phyloP scores from a whole-genome alignment of 1,140 invertebrate species.

The Geopemphigus sp. region DNA sequence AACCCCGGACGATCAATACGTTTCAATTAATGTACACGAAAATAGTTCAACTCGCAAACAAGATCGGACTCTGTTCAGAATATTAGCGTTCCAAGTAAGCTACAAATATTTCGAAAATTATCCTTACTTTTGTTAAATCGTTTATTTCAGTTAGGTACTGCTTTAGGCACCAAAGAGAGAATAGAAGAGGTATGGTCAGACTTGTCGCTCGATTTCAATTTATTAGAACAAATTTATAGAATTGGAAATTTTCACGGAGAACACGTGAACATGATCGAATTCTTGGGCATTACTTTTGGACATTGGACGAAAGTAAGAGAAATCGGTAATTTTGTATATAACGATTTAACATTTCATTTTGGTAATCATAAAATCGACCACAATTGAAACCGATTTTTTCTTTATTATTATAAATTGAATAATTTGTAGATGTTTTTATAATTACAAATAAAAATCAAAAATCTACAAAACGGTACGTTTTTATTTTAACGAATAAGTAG shows the following conservation, averaged over 20 bases:
- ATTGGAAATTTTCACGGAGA: constrained; percentile 26
- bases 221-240: constrained; percentile 35
- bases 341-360: too few relatives aligned
- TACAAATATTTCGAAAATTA: not conserved
- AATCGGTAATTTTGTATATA: too few relatives aligned
- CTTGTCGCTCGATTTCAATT: constrained; percentile 11
- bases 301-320: constrained; percentile 39
- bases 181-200: constrained; percentile 44
- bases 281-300: constrained; percentile 38
- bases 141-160: constrained; percentile 32
- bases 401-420: too few relatives aligned
- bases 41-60: not conserved
- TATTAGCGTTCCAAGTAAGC: constrained; percentile 45
- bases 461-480: too few relatives aligned
- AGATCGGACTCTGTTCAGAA: constrained; percentile 25
- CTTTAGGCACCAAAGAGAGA: constrained; percentile 25
- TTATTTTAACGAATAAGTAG: too few relatives aligned
- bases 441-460: too few relatives aligned
- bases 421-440: too few relatives aligned
- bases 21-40: not conserved
- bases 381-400: too few relatives aligned
- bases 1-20: constrained; percentile 57
- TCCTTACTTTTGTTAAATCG: too few relatives aligned
- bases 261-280: constrained; percentile 20
- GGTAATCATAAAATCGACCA: too few relatives aligned